Base-by-base conservation (phyloP, 2,797 vertebrate genomes). In the Intellagama lesueurii region DNA sequence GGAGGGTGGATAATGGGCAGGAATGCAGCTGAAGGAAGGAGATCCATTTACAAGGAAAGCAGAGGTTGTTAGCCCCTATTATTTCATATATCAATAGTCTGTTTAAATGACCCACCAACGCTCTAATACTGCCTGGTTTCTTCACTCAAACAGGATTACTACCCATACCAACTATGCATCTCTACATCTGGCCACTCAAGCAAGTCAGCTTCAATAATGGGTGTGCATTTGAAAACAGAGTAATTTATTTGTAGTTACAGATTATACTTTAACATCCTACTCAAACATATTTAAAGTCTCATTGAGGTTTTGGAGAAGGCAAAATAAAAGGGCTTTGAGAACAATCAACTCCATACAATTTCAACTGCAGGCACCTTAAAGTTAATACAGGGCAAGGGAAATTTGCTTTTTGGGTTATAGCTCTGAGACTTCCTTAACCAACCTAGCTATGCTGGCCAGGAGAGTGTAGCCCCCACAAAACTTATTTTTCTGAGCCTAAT, bases 1-100 rank as follows among this genome's bases (percentile, higher is more conserved):
- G 78, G 78, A 89, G 84, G 44, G 70, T 76, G 60, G 86, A 90
- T 79, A 87, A 82, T 87, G 89, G 84, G 79, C 32, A 87, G 49
- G 60, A 56, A 87, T 90, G 80, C 47, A 86, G 44, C 64, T 82
- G 47, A 90, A 56, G 70, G 30, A 81, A 85, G 70, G 47, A 90
- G 84, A 86, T 90, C 47, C 60, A 66, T 87, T 90, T 90, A 86
- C 83, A 86, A 90, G 79, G 60, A 90, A 86, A 90, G 78, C 79
- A 90, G 14, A 56, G n/a, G 1, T 5, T 90, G 86, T 90, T 44
- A 88, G 32, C 9, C n/a, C 79, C 81, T 77, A 86, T 77, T 90
- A 86, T 86, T 83, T 82, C 32, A 87, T 87, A 56, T 68, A 86
- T 69, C 64, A 86, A 86, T 70, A 81, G 80, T 82, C 47, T 90